Evolutionary conservation across 2,113 vertebrate genomes (phyloP), one percentile per base, ranked within the genome.

Genomic region (Acrocephalus kingi): DNA sequence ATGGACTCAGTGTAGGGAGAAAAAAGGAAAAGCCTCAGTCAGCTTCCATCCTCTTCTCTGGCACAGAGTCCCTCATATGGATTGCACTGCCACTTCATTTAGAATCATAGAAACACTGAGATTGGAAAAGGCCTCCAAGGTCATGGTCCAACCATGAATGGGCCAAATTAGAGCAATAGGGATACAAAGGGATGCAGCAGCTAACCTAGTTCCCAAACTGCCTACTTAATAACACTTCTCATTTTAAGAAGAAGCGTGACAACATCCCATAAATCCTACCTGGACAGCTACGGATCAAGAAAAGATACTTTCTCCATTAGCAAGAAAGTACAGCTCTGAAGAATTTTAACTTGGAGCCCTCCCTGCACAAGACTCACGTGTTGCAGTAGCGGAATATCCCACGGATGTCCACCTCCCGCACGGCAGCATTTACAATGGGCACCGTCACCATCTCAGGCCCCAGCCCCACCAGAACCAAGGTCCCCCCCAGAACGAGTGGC

Each of bases 351-450:
- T 8, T 16, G n/a, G 63, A 86, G 16, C 7, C 54, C 35, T 7
- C 6, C 6, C 41, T 19, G 22, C 52, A 23, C 1, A 3, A 76
- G 75, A 98, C 98, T 99, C 94, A 99, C 99, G 99, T 99, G 95
- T 99, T 99, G 97, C 99, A 98, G 96, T 99, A 99, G 96, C 99
- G 98, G 97, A 99, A 99, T 75, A 99, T 98, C 3, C 99, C 99
- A 48, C 98, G 98, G 98, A 99, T 99, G 69, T 99, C 99, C 89
- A 99, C 98, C 66, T 99, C 99, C 67, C 98, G 98, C 61, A 97
- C 22, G 0, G 99, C 98, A 0, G 99, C 99, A 0, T 98, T 98
- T 74, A 99, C 51, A 0, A 99, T 97, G 61, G 99, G 99, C 84
- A 99, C 52, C 0, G 92, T 98, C 63, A 95, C 95, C 99, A 99